Base-by-base conservation (phyloP, 2,113 vertebrate genomes). In the Apaloderma vittatum region DNA sequence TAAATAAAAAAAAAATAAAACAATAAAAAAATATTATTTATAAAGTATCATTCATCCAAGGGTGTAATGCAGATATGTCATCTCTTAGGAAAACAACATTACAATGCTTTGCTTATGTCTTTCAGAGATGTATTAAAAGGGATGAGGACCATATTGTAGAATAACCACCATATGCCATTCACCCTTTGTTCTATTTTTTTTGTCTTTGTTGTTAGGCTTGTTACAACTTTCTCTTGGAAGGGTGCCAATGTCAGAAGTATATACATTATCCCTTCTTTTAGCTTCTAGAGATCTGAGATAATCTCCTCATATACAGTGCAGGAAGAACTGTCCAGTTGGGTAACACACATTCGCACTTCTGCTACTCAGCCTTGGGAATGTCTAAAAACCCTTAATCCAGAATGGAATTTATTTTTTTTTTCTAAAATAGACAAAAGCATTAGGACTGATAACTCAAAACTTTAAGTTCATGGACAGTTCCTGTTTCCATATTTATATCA, bases 61-160 rank as follows among this genome's bases (percentile, higher is more conserved):
- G 24, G 22, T 51, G 49, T 62, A 92, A 72, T 15, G 54, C 65
- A 77, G 52, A 65, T 68, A 78, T 32, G 79, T 81, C 48, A 77
- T 58, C 65, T 87, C 68, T 75, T 65, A 43, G 15, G 49, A 81
- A 92, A 78, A 62, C 63, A 85, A 72, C 73, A 79, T 75, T 63
- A 71, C 58, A 7, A 1, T 59, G 51, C 46, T 93, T 92, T 5
- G 9, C 40, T 94, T 63, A 19, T 27, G 46, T 61, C 95, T 92
- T 95, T 79, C 73, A 78, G 88, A 94, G 73, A 81, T 45, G 62
- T 54, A 94, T 94, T 84, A 94, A 91, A 97, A 94, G 83, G 76
- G 94, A 95, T 82, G 76, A 93, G 92, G 61, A 94, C 92, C 92
- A 97, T 96, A 96, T 93, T 97, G 95, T 82, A 73, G 88, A 82